Evolutionary conservation across 2,113 vertebrate species (phyloP).

Genomic region (Nicator chloris): DNA sequence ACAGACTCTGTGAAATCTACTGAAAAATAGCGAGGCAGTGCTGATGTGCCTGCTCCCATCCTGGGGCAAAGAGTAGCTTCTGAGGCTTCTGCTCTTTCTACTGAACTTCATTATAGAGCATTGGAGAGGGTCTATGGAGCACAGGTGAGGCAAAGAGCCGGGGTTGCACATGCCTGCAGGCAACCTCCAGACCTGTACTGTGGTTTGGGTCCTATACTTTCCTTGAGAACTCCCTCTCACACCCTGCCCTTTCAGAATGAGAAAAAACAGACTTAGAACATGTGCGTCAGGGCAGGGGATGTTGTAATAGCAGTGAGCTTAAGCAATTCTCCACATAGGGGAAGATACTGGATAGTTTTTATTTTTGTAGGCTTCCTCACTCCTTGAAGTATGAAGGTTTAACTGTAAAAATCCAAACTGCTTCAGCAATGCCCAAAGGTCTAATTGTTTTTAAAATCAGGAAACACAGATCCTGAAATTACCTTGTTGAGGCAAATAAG

Average conservation of each 20-base stretch:
- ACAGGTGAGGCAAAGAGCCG: background rate
- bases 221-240: background rate
- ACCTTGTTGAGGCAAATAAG: conserved; percentile 39
- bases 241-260: background rate
- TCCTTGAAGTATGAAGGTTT: background rate
- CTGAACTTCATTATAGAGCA: background rate
- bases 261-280: background rate
- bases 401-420: conserved; percentile 9
- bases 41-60: background rate
- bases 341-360: background rate
- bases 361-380: background rate
- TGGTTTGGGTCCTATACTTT: background rate
- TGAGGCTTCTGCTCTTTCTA: background rate
- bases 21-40: background rate
- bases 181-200: accelerated
- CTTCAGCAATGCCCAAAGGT: conserved; percentile 27
- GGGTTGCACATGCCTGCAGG: background rate
- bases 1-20: background rate
- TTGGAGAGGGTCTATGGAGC: background rate
- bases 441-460: conserved; percentile 40
- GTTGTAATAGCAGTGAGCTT: background rate
- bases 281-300: background rate
- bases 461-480: conserved; percentile 30
- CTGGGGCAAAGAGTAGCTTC: background rate
- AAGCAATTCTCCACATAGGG: background rate